These are phyloP conservation scores for Zaprionus lachaisei DNA, from an alignment of 1,140 invertebrate species.

Conservation along the genomic window DNA sequence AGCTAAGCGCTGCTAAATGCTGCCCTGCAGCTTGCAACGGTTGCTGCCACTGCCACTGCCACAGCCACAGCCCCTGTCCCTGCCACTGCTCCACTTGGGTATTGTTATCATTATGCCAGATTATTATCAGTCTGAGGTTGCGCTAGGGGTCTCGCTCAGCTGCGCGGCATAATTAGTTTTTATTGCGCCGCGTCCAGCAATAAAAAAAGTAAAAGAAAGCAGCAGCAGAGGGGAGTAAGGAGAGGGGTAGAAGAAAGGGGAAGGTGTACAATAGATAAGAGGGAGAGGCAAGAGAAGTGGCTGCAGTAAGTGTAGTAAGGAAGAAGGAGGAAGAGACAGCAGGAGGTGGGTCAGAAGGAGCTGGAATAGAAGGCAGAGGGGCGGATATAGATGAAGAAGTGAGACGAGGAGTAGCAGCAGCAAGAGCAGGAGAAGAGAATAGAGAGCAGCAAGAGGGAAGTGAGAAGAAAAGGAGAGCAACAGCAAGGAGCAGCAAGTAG, in stretches of 20 bases:
- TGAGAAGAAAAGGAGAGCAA: neutral
- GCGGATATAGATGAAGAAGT: neutral
- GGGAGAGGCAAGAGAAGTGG: neutral
- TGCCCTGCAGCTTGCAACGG: constrained; percentile 3
- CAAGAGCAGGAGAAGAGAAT: neutral
- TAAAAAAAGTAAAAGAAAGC: constrained; percentile 41
- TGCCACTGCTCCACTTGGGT: constrained; percentile 29
- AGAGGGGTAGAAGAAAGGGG: no score
- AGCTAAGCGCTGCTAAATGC: constrained; percentile 20
- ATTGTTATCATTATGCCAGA: constrained; percentile 71
- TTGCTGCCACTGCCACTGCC: neutral
- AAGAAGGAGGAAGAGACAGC: neutral
- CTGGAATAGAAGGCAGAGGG: neutral
- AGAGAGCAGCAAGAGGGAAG: neutral
- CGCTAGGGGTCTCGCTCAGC: constrained; percentile 24
- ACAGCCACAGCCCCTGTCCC: neutral
- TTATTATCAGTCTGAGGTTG: constrained; percentile 62
- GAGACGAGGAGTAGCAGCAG: neutral
- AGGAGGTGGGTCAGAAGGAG: neutral
- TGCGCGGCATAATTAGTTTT: constrained; percentile 73
- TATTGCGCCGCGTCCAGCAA: constrained; percentile 61
- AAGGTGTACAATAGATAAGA: neutral
- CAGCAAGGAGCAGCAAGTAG: neutral
- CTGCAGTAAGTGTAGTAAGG: neutral
- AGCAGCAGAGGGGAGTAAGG: neutral